phyloP scores from a whole-genome alignment of 2,797 vertebrate species.

The Cryptoblepharus egeriae region DNA sequence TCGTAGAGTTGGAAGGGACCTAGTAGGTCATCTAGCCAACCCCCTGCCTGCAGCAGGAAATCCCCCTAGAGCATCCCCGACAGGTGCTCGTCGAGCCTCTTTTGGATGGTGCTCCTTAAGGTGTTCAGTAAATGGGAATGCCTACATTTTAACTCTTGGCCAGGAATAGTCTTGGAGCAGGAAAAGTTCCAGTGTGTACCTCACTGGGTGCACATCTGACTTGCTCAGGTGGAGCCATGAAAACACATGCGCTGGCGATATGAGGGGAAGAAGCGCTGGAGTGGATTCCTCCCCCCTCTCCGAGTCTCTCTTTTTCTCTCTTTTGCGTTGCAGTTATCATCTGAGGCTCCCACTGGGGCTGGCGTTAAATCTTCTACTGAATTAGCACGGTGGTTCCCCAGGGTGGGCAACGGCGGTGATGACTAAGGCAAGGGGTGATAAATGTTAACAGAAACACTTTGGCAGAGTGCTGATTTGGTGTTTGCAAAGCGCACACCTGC shows the following conservation, averaged over 20 bases:
- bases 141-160: too few relatives aligned
- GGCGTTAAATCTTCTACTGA: slow-evolving; percentile 70
- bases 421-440: slow-evolving; percentile 78
- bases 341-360: slow-evolving; percentile 46
- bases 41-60: too few relatives aligned
- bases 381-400: slow-evolving; percentile 66
- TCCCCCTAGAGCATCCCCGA: too few relatives aligned
- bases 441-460: slow-evolving; percentile 79
- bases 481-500: slow-evolving; percentile 75
- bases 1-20: too few relatives aligned
- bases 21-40: too few relatives aligned
- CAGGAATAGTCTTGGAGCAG: slow-evolving; percentile 60
- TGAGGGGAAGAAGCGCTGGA: slow-evolving; percentile 44
- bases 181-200: slow-evolving; percentile 58
- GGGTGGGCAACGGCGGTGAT: slow-evolving; percentile 67
- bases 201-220: slow-evolving; percentile 62
- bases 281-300: slow-evolving; percentile 42
- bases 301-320: neutral
- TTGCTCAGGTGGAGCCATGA: slow-evolving; percentile 58
- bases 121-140: too few relatives aligned
- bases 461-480: slow-evolving; percentile 77
- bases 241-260: slow-evolving; percentile 55
- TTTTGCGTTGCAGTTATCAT: slow-evolving; percentile 46
- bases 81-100: too few relatives aligned
- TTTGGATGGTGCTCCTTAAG: too few relatives aligned